Conservation (phyloP, 2,113 vertebrate species). For the Fulmarus glacialis region DNA sequence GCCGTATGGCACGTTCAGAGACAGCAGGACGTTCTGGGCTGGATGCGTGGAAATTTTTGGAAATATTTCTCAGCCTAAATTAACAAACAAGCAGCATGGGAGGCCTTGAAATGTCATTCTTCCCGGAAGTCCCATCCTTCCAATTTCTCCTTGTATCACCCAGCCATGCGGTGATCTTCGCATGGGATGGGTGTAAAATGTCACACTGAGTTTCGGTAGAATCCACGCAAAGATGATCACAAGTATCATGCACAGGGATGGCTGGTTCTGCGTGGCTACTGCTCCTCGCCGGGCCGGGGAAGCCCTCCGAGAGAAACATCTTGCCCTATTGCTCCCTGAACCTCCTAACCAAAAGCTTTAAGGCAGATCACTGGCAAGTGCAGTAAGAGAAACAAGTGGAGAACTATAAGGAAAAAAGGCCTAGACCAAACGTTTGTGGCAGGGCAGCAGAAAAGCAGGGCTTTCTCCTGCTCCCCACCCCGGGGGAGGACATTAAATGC, state of each 20-base stretch:
- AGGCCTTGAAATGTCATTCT: not conserved
- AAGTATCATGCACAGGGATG: not conserved
- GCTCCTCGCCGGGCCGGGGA: fast-evolving
- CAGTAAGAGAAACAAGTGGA: not conserved
- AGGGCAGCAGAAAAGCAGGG: not conserved
- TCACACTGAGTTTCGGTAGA: not conserved
- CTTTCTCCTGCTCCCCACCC: not conserved
- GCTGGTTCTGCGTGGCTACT: not conserved
- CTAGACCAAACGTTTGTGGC: not conserved
- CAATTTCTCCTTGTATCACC: not conserved
- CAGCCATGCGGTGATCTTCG: not conserved
- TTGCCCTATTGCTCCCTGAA: not conserved
- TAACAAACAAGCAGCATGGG: not conserved
- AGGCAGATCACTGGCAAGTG: not conserved
- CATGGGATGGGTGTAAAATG: not conserved
- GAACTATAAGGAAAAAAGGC: not conserved
- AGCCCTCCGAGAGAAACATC: not conserved
- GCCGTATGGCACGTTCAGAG: not conserved
- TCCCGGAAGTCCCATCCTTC: not conserved
- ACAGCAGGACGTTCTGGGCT: not conserved
- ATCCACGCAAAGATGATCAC: fast-evolving
- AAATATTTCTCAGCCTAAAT: not conserved
- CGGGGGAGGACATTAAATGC: not conserved
- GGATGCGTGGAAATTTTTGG: not conserved
- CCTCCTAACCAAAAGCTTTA: not conserved